These are phyloP conservation scores for Gadus macrocephalus DNA, from an alignment of 2,113 vertebrate species.

Conservation along the genomic window DNA sequence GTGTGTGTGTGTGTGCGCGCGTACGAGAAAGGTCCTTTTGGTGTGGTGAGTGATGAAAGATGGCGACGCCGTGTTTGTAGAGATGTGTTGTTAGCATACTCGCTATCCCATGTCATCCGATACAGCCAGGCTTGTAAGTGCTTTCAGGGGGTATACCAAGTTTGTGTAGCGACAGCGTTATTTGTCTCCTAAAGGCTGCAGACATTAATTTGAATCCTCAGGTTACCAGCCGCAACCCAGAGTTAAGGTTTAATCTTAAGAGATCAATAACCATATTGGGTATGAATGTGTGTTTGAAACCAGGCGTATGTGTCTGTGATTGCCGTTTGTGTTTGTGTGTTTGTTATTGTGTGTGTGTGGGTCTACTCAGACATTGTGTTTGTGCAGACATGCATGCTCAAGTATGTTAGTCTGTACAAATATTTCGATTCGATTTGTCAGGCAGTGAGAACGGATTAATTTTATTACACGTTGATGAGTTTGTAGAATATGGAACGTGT, in stretches of 20 bases:
- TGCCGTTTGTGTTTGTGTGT: not conserved
- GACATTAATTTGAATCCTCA: slow-evolving; percentile 62
- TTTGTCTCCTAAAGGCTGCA: slow-evolving; percentile 60
- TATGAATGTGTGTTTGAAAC: too few species aligned
- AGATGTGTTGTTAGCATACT: slow-evolving; percentile 35
- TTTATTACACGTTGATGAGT: too few species aligned
- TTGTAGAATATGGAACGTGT: too few species aligned
- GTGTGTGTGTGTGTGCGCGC: too few species aligned
- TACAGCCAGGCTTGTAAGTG: slow-evolving; percentile 43
- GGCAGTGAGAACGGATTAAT: too few species aligned
- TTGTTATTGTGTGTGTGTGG: not conserved
- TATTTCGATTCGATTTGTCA: too few species aligned
- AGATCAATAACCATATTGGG: not conserved
- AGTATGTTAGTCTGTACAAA: not conserved
- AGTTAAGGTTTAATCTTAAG: slow-evolving; percentile 46
- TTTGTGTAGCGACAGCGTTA: slow-evolving; percentile 72
- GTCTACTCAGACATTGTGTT: not conserved
- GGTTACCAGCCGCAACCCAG: slow-evolving; percentile 49
- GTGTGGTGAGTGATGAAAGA: slow-evolving; percentile 65
- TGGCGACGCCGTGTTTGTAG: slow-evolving; percentile 38
- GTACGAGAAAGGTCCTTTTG: too few species aligned
- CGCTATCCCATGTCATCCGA: slow-evolving; percentile 62
- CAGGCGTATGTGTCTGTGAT: not conserved
- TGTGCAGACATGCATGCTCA: not conserved
- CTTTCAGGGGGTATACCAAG: slow-evolving; percentile 61